Evolutionary conservation across 1,140 invertebrate genomes (phyloP).

Genomic region (Atopsyche davidsoni): DNA sequence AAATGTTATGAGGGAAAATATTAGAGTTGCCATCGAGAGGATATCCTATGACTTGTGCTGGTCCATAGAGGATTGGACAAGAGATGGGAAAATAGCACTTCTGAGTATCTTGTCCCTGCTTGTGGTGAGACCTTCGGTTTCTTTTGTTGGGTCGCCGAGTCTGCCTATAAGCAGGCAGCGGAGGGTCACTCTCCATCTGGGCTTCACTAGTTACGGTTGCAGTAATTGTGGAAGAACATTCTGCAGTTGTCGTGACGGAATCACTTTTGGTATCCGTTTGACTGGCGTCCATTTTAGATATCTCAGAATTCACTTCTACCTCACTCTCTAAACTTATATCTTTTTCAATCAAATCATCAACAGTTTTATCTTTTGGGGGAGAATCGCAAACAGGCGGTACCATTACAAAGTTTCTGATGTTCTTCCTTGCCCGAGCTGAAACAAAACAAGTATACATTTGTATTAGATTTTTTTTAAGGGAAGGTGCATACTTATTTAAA

Average conservation of each 20-base stretch:
- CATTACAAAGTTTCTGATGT: conserved; percentile 65
- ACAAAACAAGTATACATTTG: too few relatives aligned
- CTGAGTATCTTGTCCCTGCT: conserved; percentile 32
- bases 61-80: conserved; percentile 77
- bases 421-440: conserved; percentile 59
- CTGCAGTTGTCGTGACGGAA: conserved; percentile 22
- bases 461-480: too few relatives aligned
- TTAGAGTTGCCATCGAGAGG: conserved; percentile 44
- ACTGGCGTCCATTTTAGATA: neutral
- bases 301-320: neutral
- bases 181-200: too few relatives aligned
- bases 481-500: too few relatives aligned
- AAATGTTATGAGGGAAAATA: conserved; percentile 81
- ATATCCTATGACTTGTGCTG: conserved; percentile 61
- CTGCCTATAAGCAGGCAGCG: conserved; percentile 34
- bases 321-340: conserved; percentile 10
- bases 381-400: conserved; percentile 19
- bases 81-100: conserved; percentile 71
- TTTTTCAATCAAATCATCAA: conserved; percentile 3
- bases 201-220: conserved; percentile 33
- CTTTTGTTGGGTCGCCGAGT: conserved; percentile 38
- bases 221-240: too few relatives aligned
- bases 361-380: conserved; percentile 13
- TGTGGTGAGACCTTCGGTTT: conserved; percentile 37
- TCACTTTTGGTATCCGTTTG: conserved; percentile 31